Conservation (phyloP, 2,113 vertebrate species). For the Actinemys pallida region DNA sequence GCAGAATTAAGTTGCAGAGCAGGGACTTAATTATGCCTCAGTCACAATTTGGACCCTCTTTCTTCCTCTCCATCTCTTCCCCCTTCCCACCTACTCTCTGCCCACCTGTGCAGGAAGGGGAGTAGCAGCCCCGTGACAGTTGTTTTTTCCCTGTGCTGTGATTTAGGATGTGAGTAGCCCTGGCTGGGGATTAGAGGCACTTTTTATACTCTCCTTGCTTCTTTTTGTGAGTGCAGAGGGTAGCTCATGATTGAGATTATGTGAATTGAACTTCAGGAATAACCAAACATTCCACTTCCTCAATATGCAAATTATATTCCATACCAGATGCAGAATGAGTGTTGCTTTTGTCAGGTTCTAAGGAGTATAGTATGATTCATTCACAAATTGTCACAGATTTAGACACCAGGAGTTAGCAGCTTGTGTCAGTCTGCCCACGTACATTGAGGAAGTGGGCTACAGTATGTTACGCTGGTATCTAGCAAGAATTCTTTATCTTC, state of each 20-base stretch:
- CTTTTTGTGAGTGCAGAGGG: not conserved
- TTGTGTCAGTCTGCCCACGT: slow-evolving; percentile 67
- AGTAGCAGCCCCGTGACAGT: not conserved
- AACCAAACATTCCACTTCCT: not conserved
- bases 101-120: not conserved
- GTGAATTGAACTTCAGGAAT: slow-evolving; percentile 36
- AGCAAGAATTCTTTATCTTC: slow-evolving; percentile 14
- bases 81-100: not conserved
- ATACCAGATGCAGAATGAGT: slow-evolving; percentile 27
- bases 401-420: slow-evolving; percentile 58
- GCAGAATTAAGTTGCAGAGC: not conserved
- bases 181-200: not conserved
- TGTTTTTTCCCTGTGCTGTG: not conserved
- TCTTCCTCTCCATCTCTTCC: not conserved
- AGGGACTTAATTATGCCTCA: not conserved
- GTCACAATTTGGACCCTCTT: not conserved
- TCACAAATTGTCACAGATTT: slow-evolving; percentile 65
- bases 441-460: slow-evolving; percentile 8
- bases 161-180: fast-evolving
- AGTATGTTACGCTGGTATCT: slow-evolving; percentile 38
- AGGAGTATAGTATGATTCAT: slow-evolving; percentile 56
- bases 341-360: slow-evolving; percentile 65
- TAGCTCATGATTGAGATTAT: not conserved
- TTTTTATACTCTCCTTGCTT: fast-evolving
- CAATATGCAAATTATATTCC: slow-evolving; percentile 40